These are phyloP conservation scores for Corythornis leucogaster DNA, from an alignment of 2,797 vertebrate genomes.

Conservation along the genomic window DNA sequence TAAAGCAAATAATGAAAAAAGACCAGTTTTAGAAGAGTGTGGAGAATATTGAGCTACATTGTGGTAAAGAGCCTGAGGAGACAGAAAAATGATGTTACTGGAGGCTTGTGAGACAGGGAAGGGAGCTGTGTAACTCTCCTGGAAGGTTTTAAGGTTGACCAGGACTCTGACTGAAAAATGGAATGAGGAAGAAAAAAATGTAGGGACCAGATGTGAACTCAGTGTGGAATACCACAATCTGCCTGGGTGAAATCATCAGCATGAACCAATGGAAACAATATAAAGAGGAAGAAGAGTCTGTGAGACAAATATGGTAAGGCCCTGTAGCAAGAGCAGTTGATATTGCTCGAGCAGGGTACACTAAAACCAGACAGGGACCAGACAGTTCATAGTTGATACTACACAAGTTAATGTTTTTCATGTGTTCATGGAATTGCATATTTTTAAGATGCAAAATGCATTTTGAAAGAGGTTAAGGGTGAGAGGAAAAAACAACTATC, in stretches of 20 bases:
- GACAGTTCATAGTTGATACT: not conserved
- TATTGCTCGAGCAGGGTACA: not conserved
- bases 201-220: not conserved
- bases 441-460: not conserved
- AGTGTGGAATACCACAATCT: not conserved
- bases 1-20: not conserved
- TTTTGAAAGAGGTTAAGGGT: not conserved
- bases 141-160: not conserved
- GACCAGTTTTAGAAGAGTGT: not conserved
- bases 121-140: not conserved
- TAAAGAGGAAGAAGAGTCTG: not conserved
- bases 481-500: not conserved
- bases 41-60: not conserved
- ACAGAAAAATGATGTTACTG: not conserved
- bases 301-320: not conserved
- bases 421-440: not conserved
- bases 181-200: not conserved
- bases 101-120: not conserved
- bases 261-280: not conserved
- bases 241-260: not conserved
- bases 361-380: not conserved
- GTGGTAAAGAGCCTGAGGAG: not conserved
- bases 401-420: not conserved
- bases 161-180: not conserved
- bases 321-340: not conserved